Percentiles rank a stretch among this genome's conserved stretches.
Evolutionary conservation across 2,797 vertebrate species (phyloP).

Genomic region (Prionace glauca): DNA sequence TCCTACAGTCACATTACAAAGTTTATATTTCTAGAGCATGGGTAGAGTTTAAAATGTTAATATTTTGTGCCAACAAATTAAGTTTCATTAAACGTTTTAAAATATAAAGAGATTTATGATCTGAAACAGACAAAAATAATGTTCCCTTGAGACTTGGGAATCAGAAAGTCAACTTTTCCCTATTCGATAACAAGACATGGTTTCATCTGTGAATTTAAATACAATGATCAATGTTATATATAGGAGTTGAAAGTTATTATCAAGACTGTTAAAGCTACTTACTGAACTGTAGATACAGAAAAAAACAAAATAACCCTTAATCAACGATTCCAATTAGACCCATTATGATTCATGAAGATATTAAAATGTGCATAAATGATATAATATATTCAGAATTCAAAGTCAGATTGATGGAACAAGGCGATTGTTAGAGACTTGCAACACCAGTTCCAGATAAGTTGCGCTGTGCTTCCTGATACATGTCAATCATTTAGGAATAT

Average conservation of each 20-base stretch:
- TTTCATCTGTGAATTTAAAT: background rate
- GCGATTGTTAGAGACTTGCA: background rate
- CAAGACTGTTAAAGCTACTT: background rate
- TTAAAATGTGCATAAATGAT: background rate
- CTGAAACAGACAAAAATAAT: background rate
- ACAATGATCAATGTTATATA: background rate
- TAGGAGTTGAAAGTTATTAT: slow-evolving; percentile 1
- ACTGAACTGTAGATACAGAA: background rate
- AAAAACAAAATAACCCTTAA: background rate
- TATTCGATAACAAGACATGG: background rate
- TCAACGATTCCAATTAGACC: background rate
- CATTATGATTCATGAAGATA: background rate
- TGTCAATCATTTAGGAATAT: background rate
- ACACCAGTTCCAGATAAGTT: background rate
- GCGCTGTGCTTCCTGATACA: background rate
- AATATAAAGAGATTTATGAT: background rate
- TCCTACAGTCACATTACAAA: background rate
- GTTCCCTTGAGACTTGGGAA: background rate
- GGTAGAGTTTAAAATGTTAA: background rate
- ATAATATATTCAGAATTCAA: background rate
- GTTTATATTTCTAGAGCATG: background rate
- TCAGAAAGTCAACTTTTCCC: background rate
- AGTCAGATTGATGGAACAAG: background rate
- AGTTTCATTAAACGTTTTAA: background rate
- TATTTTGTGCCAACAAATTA: background rate